These are phyloP conservation scores for Macropis europaea DNA, from an alignment of 2,888 invertebrate species.

Conservation along the genomic window DNA sequence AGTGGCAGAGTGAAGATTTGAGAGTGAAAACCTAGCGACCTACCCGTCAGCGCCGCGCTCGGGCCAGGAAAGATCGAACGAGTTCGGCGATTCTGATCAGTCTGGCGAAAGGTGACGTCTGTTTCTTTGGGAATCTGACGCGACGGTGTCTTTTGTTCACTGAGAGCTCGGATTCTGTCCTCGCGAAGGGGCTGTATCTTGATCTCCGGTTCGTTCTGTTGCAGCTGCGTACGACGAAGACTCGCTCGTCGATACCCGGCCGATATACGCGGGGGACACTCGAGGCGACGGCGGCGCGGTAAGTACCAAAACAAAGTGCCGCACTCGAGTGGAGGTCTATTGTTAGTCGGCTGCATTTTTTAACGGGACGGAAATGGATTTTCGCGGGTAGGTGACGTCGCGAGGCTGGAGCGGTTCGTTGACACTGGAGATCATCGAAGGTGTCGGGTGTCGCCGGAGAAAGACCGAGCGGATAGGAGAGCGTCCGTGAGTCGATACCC, in stretches of 20 bases:
- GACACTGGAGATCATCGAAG: constrained; percentile 16
- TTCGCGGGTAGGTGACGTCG: constrained; percentile 7
- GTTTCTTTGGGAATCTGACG: too few relatives aligned
- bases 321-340: background rate
- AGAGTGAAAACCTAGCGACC: too few relatives aligned
- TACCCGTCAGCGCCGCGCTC: too few relatives aligned
- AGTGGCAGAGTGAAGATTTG: constrained; percentile 25
- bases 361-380: background rate
- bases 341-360: background rate
- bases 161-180: too few relatives aligned
- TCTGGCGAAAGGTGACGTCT: too few relatives aligned
- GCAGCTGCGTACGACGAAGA: constrained; percentile 37
- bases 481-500: background rate
- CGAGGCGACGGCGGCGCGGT: constrained; percentile 22
- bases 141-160: too few relatives aligned
- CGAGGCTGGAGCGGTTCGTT: constrained; percentile 17
- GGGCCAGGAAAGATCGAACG: too few relatives aligned
- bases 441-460: constrained; percentile 3
- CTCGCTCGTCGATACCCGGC: constrained; percentile 19
- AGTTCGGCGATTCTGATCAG: too few relatives aligned
- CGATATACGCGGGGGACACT: constrained; percentile 10
- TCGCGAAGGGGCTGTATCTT: too few relatives aligned
- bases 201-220: constrained; percentile 2
- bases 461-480: background rate
- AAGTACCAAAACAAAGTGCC: constrained; percentile 46